Conservation (phyloP, 2,888 invertebrate genomes). For the Morpho deidamia region DNA sequence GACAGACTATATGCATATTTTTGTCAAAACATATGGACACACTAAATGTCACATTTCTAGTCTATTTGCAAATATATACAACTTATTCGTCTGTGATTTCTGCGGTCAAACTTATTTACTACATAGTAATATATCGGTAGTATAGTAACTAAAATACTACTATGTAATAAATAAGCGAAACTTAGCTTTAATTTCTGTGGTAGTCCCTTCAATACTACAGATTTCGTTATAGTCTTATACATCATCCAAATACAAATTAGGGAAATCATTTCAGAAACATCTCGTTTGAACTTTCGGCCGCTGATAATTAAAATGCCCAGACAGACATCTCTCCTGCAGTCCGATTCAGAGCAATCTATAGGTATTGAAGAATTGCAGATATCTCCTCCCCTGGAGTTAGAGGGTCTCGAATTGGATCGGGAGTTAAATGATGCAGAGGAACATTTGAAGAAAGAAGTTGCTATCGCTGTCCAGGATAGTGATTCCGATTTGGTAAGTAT, state of each 20-base stretch:
- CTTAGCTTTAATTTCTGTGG: too few species aligned
- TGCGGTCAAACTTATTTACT: too few species aligned
- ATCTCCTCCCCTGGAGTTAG: slow-evolving; percentile 57
- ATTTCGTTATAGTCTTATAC: not conserved
- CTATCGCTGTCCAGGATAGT: slow-evolving; percentile 66
- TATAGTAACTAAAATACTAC: too few species aligned
- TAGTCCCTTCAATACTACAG: too few species aligned
- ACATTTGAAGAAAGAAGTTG: slow-evolving; percentile 52
- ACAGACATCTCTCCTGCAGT: slow-evolving; percentile 37
- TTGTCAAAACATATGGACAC: too few species aligned
- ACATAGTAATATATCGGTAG: too few species aligned
- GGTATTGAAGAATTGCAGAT: slow-evolving; percentile 55
- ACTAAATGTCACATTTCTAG: too few species aligned
- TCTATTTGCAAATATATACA: too few species aligned
- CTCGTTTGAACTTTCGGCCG: slow-evolving; percentile 48
- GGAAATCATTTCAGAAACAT: slow-evolving; percentile 19
- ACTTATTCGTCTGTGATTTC: too few species aligned
- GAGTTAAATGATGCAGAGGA: slow-evolving; percentile 55
- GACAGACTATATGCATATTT: too few species aligned
- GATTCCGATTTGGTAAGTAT: slow-evolving; percentile 69
- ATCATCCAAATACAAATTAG: too few species aligned
- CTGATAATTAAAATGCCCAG: slow-evolving; percentile 57
- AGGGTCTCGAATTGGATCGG: slow-evolving; percentile 52
- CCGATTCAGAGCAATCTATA: slow-evolving; percentile 37
- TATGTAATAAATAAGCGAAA: too few species aligned